These are phyloP conservation scores for Alectura lathami DNA, from an alignment of 2,113 vertebrate genomes.

Conservation along the genomic window DNA sequence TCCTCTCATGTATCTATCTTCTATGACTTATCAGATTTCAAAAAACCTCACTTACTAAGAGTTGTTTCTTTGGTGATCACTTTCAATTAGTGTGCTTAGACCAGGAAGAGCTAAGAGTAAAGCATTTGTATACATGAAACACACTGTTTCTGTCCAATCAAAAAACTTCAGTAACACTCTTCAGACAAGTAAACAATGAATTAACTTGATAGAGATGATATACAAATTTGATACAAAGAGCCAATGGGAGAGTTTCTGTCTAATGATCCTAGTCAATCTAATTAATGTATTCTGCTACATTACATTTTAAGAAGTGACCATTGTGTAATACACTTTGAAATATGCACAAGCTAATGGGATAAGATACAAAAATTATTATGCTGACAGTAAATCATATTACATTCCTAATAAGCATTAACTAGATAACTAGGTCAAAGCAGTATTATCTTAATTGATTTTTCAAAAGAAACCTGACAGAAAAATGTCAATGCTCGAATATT, in stretches of 20 bases:
- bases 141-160: neutral
- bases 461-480: slow-evolving; percentile 99
- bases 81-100: neutral
- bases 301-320: slow-evolving; percentile 94
- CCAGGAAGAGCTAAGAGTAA: neutral
- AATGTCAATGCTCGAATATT: slow-evolving; percentile 99
- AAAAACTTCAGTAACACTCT: neutral
- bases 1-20: neutral
- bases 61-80: neutral
- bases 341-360: slow-evolving; percentile 99
- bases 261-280: slow-evolving; percentile 90
- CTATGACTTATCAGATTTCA: neutral
- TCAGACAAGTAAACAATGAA: slow-evolving; percentile 43
- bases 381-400: slow-evolving; percentile 99
- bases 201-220: slow-evolving; percentile 62
- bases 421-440: slow-evolving; percentile 99
- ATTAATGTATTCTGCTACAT: slow-evolving; percentile 90
- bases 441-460: slow-evolving; percentile 99
- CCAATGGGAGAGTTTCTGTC: slow-evolving; percentile 78
- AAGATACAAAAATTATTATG: slow-evolving; percentile 99
- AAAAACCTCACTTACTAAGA: accelerated
- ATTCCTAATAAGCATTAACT: slow-evolving; percentile 99
- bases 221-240: slow-evolving; percentile 75
- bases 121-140: neutral
- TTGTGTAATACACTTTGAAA: slow-evolving; percentile 91